Conservation (phyloP, 2,113 vertebrate genomes). For the Bubo bubo region DNA sequence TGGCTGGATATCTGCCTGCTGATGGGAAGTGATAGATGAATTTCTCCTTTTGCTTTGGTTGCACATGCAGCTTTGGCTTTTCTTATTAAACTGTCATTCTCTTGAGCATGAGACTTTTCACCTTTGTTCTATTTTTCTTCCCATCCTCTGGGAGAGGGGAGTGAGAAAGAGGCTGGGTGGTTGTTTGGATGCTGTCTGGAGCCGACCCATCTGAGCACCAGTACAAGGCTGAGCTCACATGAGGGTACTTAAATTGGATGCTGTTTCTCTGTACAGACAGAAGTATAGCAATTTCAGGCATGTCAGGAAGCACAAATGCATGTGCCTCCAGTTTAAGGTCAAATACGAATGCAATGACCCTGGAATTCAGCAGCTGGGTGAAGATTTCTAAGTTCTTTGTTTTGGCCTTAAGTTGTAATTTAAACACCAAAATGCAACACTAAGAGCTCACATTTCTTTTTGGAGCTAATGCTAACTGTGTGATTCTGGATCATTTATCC, state of each 20-base stretch:
- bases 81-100: not conserved
- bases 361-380: not conserved
- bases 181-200: not conserved
- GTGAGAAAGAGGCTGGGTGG: not conserved
- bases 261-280: not conserved
- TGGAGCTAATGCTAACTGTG: not conserved
- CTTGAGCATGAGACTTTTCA: not conserved
- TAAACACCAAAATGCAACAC: not conserved
- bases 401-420: not conserved
- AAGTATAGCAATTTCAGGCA: not conserved
- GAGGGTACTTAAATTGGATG: not conserved
- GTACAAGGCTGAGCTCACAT: not conserved
- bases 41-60: not conserved
- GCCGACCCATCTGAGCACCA: not conserved
- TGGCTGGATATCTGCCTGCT: not conserved
- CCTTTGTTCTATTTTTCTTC: not conserved
- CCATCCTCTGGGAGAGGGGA: not conserved
- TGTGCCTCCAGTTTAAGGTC: not conserved
- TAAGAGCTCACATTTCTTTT: not conserved
- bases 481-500: not conserved
- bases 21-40: accelerated
- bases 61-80: not conserved
- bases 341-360: not conserved
- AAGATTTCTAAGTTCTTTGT: accelerated
- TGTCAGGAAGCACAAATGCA: not conserved